Conservation (phyloP, 1,140 invertebrate species). For the Penaeus indicus region DNA sequence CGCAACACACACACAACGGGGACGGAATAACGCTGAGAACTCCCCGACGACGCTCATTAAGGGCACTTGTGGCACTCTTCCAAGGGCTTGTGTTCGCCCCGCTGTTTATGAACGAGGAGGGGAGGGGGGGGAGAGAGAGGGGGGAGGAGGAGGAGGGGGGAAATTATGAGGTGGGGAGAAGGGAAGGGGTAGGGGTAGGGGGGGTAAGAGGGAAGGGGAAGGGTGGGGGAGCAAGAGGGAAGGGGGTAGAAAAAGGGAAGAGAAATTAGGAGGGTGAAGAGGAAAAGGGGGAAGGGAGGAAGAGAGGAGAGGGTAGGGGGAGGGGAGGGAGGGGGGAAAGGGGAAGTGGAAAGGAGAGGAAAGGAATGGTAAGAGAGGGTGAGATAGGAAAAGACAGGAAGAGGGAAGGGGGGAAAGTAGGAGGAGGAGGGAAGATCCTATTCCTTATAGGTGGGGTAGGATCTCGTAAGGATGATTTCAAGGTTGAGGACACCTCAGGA, state of each 20-base stretch:
- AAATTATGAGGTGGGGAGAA: neutral
- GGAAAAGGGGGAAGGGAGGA: neutral
- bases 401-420: neutral
- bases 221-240: neutral
- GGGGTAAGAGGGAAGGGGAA: too few species aligned
- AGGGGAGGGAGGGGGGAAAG: neutral
- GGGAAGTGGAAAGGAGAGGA: neutral
- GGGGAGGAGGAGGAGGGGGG: neutral
- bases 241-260: neutral
- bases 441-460: too few species aligned
- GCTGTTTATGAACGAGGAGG: neutral
- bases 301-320: constrained; percentile 20
- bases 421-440: neutral
- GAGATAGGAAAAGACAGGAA: neutral
- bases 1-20: too few species aligned
- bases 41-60: too few species aligned
- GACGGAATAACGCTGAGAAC: too few species aligned
- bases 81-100: too few species aligned
- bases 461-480: too few species aligned
- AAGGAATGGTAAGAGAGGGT: neutral
- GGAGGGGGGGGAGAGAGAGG: neutral
- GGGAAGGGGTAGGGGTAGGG: neutral
- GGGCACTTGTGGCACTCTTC: too few species aligned
- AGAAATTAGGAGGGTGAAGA: neutral
- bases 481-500: too few species aligned